Evolutionary conservation across 2,888 invertebrate genomes (phyloP), one percentile per base, ranked within the genome.

Genomic region (Apamea monoglypha): DNA sequence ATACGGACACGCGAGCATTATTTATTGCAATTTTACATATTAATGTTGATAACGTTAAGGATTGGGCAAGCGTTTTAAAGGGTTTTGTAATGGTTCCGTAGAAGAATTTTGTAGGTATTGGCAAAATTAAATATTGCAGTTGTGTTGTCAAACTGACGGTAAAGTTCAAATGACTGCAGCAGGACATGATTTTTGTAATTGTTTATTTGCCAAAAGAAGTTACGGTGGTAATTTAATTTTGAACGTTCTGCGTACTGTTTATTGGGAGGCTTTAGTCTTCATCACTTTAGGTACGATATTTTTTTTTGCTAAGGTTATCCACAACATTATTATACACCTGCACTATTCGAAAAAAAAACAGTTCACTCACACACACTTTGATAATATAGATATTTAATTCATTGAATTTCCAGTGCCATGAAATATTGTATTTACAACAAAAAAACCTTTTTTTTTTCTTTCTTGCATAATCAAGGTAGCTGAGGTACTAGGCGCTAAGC

Each of bases 21-120:
- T 88, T 87, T 90, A 87, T 88, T 78, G 83, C 90, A 88, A 90
- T 88, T 91, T 89, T 89, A 90, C 89, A 90, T 91, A 90, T 90
- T 90, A 90, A 91, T 90, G 87, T 80, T 89, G 90, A 89, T 89
- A 90, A 89, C 74, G 72, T 44, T 47, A 63, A 85, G 83, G 73
- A 88, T 75, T 74, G 70, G 76, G 40, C 76, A 86, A 82, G 87
- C 81, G 76, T 76, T 80, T 72, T 32, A 40, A 16, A 44, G 0
- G 14, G 25, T 53, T 72, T 32, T 10, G 0, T 16, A 0, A 56
- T 2, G 87, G 89, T 89, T 89, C 89, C 67, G 85, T 78, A 71
- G 4, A 18, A 44, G 6, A 50, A 32, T 40, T 44, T 32, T 32
- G 2, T 10, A 18, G 2, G n/a, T 68, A 29, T 61, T 8, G 29